phyloP scores from a whole-genome alignment of 2,888 invertebrate genomes.

The Alcis repandata region DNA sequence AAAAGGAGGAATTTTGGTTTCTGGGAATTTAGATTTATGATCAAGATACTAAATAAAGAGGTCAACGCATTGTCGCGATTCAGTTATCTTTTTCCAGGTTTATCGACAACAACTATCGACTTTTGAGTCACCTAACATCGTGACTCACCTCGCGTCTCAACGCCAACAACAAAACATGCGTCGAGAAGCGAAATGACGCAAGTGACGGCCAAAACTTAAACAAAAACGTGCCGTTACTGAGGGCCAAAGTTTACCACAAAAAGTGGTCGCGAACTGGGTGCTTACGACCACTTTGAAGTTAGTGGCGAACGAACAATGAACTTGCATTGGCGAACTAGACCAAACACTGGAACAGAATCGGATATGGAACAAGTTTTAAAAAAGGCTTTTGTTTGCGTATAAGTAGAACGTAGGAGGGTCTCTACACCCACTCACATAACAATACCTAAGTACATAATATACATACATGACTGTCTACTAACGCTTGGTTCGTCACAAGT shows the following conservation, averaged over 20 bases:
- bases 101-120: slow-evolving; percentile 76
- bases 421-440: slow-evolving; percentile 53
- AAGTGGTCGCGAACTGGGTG: slow-evolving; percentile 71
- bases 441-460: not conserved
- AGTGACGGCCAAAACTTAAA: slow-evolving; percentile 68
- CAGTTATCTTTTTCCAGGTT: slow-evolving; percentile 43
- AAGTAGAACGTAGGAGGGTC: slow-evolving; percentile 65
- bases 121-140: slow-evolving; percentile 68
- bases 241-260: slow-evolving; percentile 71
- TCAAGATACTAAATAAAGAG: slow-evolving; percentile 15
- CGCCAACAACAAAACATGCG: slow-evolving; percentile 82
- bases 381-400: slow-evolving; percentile 62
- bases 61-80: not conserved
- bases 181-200: slow-evolving; percentile 74
- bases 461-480: slow-evolving; percentile 32
- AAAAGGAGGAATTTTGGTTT: not conserved
- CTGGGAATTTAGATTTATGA: slow-evolving; percentile 1
- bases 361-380: slow-evolving; percentile 72
- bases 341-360: slow-evolving; percentile 78
- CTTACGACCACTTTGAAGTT: slow-evolving; percentile 68
- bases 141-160: slow-evolving; percentile 84
- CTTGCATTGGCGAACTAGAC: slow-evolving; percentile 85
- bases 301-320: slow-evolving; percentile 78
- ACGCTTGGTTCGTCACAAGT: slow-evolving; percentile 34
- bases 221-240: slow-evolving; percentile 72